Evolutionary conservation across 2,888 invertebrate species (phyloP).

Genomic region (Chloromyia formosa): DNA sequence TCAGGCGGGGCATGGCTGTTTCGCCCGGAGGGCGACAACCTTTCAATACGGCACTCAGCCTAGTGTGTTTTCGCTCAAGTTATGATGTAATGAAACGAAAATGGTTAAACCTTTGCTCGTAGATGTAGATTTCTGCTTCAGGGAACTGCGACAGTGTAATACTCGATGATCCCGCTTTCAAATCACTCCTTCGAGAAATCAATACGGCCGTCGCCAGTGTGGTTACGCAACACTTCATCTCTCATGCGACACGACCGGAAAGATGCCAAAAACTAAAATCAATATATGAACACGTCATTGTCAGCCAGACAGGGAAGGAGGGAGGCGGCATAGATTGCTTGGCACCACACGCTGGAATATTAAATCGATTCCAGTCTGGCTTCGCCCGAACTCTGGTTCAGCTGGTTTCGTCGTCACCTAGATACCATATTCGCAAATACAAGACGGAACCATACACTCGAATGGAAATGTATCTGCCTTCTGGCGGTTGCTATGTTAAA

Average conservation of each 20-base stretch:
- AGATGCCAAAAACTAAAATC: neutral
- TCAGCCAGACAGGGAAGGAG: neutral
- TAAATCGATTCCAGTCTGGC: neutral
- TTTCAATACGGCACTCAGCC: too few species aligned
- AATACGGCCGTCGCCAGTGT: neutral
- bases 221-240: neutral
- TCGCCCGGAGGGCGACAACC: too few species aligned
- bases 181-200: too few species aligned
- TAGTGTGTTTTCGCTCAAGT: too few species aligned
- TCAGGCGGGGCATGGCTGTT: too few species aligned
- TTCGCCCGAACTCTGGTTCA: neutral
- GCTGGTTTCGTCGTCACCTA: neutral
- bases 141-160: too few species aligned
- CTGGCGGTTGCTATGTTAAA: too few species aligned
- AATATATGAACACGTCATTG: neutral
- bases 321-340: neutral
- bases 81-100: neutral
- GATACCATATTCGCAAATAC: neutral
- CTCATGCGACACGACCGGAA: neutral
- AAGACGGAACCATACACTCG: too few species aligned
- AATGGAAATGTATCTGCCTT: too few species aligned
- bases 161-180: too few species aligned
- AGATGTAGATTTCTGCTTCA: too few species aligned
- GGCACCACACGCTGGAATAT: neutral
- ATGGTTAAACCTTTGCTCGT: neutral